phyloP scores from a whole-genome alignment of 2,888 invertebrate species.

The Heteromurus nitidus region DNA sequence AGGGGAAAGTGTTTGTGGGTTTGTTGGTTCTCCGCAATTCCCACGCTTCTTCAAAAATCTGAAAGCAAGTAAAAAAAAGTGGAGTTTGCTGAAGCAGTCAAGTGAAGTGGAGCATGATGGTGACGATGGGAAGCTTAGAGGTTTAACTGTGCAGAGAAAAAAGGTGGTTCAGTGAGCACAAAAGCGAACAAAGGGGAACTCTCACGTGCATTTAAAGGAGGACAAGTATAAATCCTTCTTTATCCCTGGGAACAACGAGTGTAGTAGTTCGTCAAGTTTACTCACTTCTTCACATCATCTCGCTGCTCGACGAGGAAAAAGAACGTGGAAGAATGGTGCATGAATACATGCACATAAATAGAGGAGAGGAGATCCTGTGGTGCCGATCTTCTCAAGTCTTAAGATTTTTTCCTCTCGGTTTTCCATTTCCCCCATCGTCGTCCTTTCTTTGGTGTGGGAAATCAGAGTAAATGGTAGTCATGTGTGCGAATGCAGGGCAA shows the following conservation, averaged over 20 bases:
- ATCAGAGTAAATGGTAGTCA: neutral
- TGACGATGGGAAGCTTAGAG: neutral
- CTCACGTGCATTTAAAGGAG: conserved; percentile 33
- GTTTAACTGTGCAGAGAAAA: too few relatives aligned
- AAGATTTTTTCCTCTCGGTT: conserved; percentile 3
- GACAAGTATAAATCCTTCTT: conserved; percentile 46
- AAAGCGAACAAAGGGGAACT: neutral
- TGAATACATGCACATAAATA: too few relatives aligned
- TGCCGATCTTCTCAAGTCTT: neutral
- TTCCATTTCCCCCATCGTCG: neutral
- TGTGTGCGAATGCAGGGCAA: neutral
- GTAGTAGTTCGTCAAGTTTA: conserved; percentile 20
- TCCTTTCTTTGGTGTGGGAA: too few relatives aligned
- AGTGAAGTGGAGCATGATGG: conserved; percentile 37
- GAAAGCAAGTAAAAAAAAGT: conserved; percentile 8
- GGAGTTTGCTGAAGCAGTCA: conserved; percentile 28
- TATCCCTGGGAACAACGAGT: conserved; percentile 32
- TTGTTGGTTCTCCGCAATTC: conserved; percentile 28
- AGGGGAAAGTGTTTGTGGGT: neutral
- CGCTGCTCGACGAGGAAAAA: too few relatives aligned
- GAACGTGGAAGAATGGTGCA: too few relatives aligned
- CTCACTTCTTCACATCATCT: conserved; percentile 13
- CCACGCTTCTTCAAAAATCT: conserved; percentile 54
- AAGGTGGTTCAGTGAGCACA: neutral
- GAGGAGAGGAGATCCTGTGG: neutral